Evolutionary conservation across 2,888 invertebrate species (phyloP).

Genomic region (Pegoplata infirma): DNA sequence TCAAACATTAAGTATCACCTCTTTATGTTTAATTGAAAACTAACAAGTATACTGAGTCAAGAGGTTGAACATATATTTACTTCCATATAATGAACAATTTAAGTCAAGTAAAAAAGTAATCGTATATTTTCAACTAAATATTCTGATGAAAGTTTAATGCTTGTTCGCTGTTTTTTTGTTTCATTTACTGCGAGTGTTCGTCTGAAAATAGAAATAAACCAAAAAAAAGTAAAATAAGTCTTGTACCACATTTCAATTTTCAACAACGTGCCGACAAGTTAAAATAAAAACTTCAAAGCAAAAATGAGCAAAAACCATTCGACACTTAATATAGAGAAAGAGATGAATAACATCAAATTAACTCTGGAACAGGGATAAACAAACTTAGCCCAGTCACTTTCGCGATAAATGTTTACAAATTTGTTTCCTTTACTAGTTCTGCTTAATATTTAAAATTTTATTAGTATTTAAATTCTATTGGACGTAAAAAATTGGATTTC

Average conservation of each 20-base stretch:
- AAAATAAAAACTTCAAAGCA: background rate
- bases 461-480: no score
- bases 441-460: no score
- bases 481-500: no score
- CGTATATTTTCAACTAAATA: slow-evolving; percentile 18
- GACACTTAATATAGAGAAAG: slow-evolving; percentile 5
- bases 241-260: slow-evolving; percentile 47
- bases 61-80: background rate
- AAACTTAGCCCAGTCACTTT: no score
- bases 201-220: slow-evolving; percentile 1
- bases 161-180: background rate
- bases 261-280: slow-evolving; percentile 46
- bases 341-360: background rate
- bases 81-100: slow-evolving; percentile 33
- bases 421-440: no score
- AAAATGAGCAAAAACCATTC: slow-evolving; percentile 19
- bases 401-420: no score
- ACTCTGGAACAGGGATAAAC: slow-evolving; percentile 6
- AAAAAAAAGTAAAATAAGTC: slow-evolving; percentile 21
- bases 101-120: slow-evolving; percentile 45
- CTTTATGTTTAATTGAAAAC: slow-evolving; percentile 15
- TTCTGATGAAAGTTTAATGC: slow-evolving; percentile 31
- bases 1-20: background rate
- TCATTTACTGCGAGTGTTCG: background rate
- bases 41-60: background rate